Conservation (phyloP, 2,888 invertebrate genomes). For the Lithodes maja region DNA sequence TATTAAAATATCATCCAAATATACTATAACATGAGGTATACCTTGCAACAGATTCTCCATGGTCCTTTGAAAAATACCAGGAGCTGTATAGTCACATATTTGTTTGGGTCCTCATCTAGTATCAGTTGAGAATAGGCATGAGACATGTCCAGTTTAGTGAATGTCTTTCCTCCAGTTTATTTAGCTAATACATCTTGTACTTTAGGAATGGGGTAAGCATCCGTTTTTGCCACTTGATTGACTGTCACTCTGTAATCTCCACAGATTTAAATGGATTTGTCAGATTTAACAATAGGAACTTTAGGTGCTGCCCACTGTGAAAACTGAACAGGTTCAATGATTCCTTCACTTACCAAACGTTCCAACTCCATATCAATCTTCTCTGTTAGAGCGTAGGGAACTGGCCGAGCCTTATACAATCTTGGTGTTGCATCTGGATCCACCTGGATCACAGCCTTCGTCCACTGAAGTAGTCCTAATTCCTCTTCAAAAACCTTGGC, state of each 20-base stretch:
- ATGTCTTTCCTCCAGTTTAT: slow-evolving; percentile 28
- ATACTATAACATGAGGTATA: background rate
- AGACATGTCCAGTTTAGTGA: slow-evolving; percentile 47
- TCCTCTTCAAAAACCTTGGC: background rate
- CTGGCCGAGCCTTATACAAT: background rate
- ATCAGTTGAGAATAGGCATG: background rate
- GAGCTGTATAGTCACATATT: background rate
- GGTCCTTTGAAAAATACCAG: slow-evolving; percentile 7
- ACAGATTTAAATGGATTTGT: slow-evolving; percentile 12
- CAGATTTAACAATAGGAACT: slow-evolving; percentile 28
- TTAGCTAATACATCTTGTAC: slow-evolving; percentile 28
- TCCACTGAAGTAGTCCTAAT: background rate
- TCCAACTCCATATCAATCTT: slow-evolving; percentile 9
- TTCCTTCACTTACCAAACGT: slow-evolving; percentile 8
- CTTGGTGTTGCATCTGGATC: background rate
- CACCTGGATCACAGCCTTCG: slow-evolving; percentile 24
- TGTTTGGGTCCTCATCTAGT: background rate
- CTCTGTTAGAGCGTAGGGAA: background rate
- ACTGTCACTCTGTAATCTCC: slow-evolving; percentile 30
- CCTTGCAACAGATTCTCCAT: slow-evolving; percentile 1
- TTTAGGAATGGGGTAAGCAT: slow-evolving; percentile 39
- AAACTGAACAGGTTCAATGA: background rate
- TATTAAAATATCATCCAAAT: slow-evolving; percentile 4
- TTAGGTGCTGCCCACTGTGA: slow-evolving; percentile 8
- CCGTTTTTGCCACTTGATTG: background rate